Conservation (phyloP, 2,797 vertebrate genomes). For the Hirundo rustica region DNA sequence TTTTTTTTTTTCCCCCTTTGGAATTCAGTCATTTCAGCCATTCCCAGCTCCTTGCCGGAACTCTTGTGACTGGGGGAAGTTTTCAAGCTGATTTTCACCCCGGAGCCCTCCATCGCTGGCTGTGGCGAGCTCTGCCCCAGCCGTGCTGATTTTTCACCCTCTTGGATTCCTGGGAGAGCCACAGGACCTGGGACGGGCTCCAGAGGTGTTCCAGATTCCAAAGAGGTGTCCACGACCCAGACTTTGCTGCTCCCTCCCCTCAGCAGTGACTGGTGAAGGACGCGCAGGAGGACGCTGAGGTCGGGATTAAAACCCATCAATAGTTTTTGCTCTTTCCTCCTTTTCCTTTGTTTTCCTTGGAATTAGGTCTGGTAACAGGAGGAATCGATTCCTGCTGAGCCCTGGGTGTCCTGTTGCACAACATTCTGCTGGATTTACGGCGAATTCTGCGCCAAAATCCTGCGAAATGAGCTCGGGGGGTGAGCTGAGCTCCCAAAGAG, state of each 20-base stretch:
- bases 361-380: neutral
- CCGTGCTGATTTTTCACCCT: neutral
- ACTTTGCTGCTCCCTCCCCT: neutral
- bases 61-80: neutral
- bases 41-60: neutral
- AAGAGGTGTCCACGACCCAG: accelerated
- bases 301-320: neutral
- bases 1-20: neutral
- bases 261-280: neutral
- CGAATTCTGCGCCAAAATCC: neutral
- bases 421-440: neutral
- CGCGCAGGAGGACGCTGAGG: neutral
- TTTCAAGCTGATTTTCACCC: neutral
- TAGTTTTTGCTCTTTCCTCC: neutral
- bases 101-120: neutral
- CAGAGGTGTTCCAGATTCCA: neutral
- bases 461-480: neutral
- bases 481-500: neutral
- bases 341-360: neutral
- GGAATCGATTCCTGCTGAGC: neutral
- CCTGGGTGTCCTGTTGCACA: neutral
- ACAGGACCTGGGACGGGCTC: neutral
- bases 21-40: neutral
- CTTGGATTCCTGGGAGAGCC: neutral
- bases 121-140: neutral